Conservation (phyloP, 2,888 invertebrate genomes). For the Lepidochrysops patricia region DNA sequence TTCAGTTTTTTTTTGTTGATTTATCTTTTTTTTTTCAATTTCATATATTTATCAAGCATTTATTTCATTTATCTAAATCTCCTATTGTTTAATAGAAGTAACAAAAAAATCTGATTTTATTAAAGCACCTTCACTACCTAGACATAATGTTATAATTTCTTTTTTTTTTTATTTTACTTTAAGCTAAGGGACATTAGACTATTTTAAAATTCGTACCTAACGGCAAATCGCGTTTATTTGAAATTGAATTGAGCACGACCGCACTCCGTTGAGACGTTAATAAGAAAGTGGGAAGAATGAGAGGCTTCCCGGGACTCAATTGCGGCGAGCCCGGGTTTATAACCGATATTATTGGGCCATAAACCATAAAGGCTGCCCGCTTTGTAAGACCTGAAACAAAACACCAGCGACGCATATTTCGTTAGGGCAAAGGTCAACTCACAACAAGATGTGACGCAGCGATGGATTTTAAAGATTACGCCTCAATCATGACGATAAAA, state of each 20-base stretch:
- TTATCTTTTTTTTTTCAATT: constrained; percentile 10
- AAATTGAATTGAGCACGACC: not conserved
- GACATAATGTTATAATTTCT: too few relatives aligned
- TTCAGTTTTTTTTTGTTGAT: not conserved
- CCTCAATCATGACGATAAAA: too few relatives aligned
- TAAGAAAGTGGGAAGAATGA: constrained; percentile 8
- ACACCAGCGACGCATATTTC: constrained; percentile 53
- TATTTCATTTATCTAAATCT: too few relatives aligned
- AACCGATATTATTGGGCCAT: constrained; percentile 63
- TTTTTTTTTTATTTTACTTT: too few relatives aligned
- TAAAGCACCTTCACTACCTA: too few relatives aligned
- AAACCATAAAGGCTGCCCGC: constrained; percentile 59
- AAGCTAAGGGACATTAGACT: too few relatives aligned
- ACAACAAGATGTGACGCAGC: not conserved
- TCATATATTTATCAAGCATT: too few relatives aligned
- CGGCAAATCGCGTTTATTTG: not conserved
- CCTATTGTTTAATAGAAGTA: too few relatives aligned
- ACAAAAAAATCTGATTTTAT: too few relatives aligned
- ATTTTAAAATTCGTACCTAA: too few relatives aligned
- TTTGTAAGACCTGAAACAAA: constrained; percentile 61
- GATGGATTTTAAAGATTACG: too few relatives aligned
- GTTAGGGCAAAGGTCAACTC: constrained; percentile 10
- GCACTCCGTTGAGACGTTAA: not conserved
- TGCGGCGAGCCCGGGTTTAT: constrained; percentile 53
- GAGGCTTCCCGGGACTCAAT: constrained; percentile 46